These are phyloP conservation scores for Ditylenchus dipsaci DNA, from an alignment of 1,140 invertebrate genomes.

Conservation along the genomic window DNA sequence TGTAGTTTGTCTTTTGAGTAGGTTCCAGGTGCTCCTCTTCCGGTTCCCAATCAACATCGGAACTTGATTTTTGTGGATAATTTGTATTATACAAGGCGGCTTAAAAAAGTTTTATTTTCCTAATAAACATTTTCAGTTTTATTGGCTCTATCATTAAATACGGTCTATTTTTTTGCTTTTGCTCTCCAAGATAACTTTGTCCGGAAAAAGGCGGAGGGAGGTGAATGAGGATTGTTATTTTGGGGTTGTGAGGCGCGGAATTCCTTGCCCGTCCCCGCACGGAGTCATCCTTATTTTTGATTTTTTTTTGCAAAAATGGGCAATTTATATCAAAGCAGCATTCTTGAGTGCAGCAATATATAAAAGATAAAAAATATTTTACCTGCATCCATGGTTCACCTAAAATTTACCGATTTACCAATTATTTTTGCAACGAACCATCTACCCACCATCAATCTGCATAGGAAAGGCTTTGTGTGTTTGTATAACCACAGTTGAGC, in stretches of 20 bases:
- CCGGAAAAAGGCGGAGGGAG: no score
- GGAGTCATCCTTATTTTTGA: no score
- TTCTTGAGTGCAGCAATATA: no score
- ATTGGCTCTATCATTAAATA: no score
- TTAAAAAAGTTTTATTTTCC: not conserved
- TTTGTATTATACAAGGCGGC: constrained; percentile 84
- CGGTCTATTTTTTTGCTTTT: no score
- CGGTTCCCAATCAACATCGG: constrained; percentile 76
- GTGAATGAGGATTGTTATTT: no score
- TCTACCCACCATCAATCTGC: constrained; percentile 83
- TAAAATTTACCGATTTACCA: not conserved
- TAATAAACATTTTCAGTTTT: not conserved
- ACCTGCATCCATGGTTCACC: constrained; percentile 45
- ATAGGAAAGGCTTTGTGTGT: constrained; percentile 68
- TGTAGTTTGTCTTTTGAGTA: constrained; percentile 36
- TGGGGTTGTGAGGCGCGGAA: no score
- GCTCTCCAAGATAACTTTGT: no score
- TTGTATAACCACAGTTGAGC: constrained; percentile 79
- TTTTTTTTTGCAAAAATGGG: no score
- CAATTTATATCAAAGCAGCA: no score
- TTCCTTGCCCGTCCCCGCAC: no score
- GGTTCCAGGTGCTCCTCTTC: constrained; percentile 46
- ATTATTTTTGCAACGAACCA: not conserved
- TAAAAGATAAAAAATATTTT: no score
- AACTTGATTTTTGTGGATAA: constrained; percentile 93